Base-by-base conservation (phyloP, 2,113 vertebrate genomes). In the Tetrao urogallus region DNA sequence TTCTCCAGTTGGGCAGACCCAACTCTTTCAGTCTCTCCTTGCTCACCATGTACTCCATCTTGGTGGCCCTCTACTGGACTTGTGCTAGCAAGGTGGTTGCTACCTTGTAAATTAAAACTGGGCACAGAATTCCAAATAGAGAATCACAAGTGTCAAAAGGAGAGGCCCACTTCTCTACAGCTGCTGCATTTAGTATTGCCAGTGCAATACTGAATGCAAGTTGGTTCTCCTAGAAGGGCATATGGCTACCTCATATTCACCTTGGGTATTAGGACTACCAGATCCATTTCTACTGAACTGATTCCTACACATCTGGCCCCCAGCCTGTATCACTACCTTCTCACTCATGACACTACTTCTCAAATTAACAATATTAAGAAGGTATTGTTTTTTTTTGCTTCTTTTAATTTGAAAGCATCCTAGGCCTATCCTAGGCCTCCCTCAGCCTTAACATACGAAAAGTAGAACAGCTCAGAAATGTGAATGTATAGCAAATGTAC, bases 391-490 rank as follows among this genome's bases (percentile, higher is more conserved):
- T n/a, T 38, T 30, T 43, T 20, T 19, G 14, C 20, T 2, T 34
- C 15, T 42, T 58, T 25, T 24, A 1, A 58, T 75, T 78, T 67
- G 45, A 63, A 91, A 86, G n/a, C 45, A 70, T n/a, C n/a, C n/a
- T n/a, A n/a, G n/a, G n/a, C n/a, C n/a, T 69, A 48, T 13, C 67
- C 34, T 63, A 73, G 45, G 34, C 63, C 56, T 66, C 54, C 25
- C 32, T 86, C 20, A 36, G 54, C 45, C 74, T 82, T 73, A 45
- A 84, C 85, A 36, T 24, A 13, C 22, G 30, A 18, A 8, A 8
- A 86, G 38, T 58, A 87, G 74, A 83, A 48, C 27, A 67, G 74
- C 71, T 89, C 56, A 76, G 56, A 45, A 91, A 91, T 28, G 14
- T 56, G 60, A 80, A 79, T 8, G 56, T 27, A 79, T 9, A 82